Base-by-base conservation (phyloP, 35 echinoderm and acorn worm genomes). In the Anneissia japonica region DNA sequence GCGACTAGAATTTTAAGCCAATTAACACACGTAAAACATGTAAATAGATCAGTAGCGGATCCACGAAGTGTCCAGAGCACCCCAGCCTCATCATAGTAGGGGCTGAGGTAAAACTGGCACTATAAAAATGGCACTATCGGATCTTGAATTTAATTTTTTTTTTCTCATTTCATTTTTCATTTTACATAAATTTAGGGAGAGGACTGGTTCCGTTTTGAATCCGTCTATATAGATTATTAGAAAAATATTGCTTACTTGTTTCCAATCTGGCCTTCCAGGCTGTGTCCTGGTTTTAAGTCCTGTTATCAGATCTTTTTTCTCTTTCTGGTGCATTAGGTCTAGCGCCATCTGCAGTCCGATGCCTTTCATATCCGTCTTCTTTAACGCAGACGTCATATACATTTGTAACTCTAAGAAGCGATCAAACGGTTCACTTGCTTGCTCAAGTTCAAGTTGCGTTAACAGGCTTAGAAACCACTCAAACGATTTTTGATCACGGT, bases 341-440 rank as follows among this genome's bases (percentile, higher is more conserved):
- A 99, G 90, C 83, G 96, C 96, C 96, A 99, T 99, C 89, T 99
- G 96, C 30, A 99, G 86, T 14, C 96, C 96, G 76, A 99, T 93
- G 19, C 96, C 96, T 46, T 94, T 99, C 96, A 99, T 99, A 80
- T 99, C 96, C 17, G 93, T 99, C 74, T 94, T 93, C 40, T 86
- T 92, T 40, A 94, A 74, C 0, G 96, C 96, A 26, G 96, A 86
- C 46, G 96, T 99, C 96, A 99, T 99, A 46, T 90, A 99, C 96
- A 99, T 94, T 38, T 99, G 96, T 16, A 99, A 85, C 75, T 99
- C 96, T n/a, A 99, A 76, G 36, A 99, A 93, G 31, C 89, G 81
- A 32, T 99, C 96, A 31, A 92, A 99, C 2, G 88, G 88, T 45
- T 84, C 78, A 31, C 89, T 82, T n/a, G 92, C 92, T 81, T 99